Conservation (phyloP, 2,797 vertebrate genomes). For the Simalia tracyae region DNA sequence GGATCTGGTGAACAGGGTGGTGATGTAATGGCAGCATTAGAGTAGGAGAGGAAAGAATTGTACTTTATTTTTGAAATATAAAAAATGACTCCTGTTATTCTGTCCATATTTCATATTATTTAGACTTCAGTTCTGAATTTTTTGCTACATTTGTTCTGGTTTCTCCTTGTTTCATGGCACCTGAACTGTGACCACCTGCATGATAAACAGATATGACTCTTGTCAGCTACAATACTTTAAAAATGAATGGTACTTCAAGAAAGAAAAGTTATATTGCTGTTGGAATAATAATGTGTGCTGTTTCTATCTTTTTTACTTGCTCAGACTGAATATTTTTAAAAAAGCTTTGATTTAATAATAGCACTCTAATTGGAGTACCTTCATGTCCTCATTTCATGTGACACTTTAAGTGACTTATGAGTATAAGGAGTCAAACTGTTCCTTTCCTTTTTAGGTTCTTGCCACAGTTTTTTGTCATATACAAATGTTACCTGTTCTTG, state of each 20-base stretch:
- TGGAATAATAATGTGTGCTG: conserved; percentile 27
- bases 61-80: neutral
- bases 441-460: conserved; percentile 25
- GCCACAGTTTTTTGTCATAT: conserved; percentile 41
- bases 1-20: neutral
- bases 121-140: neutral
- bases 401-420: conserved; percentile 30
- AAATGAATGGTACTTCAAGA: conserved; percentile 50
- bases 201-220: conserved; percentile 30
- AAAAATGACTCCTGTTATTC: neutral
- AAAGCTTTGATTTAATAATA: conserved; percentile 26
- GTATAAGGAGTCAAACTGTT: conserved; percentile 24
- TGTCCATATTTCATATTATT: neutral
- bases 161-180: conserved; percentile 17
- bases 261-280: conserved; percentile 35
- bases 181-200: conserved; percentile 44
- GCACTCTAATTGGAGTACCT: conserved; percentile 26
- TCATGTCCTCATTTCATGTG: conserved; percentile 37
- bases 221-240: conserved; percentile 47
- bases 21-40: neutral
- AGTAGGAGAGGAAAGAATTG: neutral
- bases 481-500: conserved; percentile 49
- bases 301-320: neutral
- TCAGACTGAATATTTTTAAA: neutral
- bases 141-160: neutral